These are phyloP conservation scores for Parazoanthus darwini DNA, from an alignment of 92 coral and sea anemone species.

Conservation along the genomic window DNA sequence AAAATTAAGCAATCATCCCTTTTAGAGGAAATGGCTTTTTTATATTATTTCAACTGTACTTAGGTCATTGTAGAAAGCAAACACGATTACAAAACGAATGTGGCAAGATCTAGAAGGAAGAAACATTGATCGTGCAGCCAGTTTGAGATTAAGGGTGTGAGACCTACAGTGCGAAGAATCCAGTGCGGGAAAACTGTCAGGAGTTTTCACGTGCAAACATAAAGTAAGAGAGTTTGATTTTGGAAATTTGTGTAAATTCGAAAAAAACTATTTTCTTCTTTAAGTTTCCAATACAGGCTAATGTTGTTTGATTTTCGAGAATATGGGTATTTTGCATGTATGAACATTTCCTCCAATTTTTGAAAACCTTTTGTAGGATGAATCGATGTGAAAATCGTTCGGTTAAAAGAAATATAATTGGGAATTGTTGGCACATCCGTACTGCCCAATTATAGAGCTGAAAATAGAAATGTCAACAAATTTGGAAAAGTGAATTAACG, in stretches of 20 bases:
- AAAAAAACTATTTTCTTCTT: background rate
- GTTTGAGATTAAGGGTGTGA: background rate
- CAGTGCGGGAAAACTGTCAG: background rate
- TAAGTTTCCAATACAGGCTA: background rate
- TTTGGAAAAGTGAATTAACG: background rate
- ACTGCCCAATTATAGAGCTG: background rate
- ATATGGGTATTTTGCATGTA: background rate
- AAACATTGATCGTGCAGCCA: background rate
- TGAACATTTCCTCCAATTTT: background rate
- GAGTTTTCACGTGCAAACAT: background rate
- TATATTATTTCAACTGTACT: conserved; percentile 3
- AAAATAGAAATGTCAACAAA: conserved; percentile 29
- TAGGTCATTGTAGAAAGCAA: background rate
- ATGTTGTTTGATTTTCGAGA: too few species aligned
- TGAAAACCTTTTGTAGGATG: background rate
- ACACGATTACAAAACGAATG: background rate
- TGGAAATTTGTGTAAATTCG: background rate
- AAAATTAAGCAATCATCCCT: conserved; percentile 8
- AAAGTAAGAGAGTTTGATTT: background rate
- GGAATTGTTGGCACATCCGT: background rate
- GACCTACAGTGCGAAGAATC: background rate
- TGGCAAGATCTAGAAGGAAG: background rate
- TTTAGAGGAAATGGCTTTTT: conserved; percentile 12
- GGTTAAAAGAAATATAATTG: background rate
- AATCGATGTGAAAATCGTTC: background rate